Evolutionary conservation across 2,888 invertebrate species (phyloP).

Genomic region (Amiota communis): DNA sequence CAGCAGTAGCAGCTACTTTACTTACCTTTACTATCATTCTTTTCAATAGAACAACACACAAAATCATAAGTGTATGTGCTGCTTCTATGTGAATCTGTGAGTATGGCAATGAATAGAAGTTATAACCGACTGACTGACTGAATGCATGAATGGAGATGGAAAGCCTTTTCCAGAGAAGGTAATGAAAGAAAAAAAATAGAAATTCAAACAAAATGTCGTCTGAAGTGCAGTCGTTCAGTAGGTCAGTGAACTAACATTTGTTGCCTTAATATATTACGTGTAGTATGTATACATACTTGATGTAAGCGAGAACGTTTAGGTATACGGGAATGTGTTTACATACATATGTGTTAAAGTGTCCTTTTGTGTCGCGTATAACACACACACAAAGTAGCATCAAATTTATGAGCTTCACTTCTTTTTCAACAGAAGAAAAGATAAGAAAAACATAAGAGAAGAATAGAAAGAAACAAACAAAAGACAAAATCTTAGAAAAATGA

Average conservation of each 20-base stretch:
- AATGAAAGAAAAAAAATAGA: conserved; percentile 19
- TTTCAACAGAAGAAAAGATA: background rate
- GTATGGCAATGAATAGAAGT: conserved; percentile 37
- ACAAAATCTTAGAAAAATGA: background rate
- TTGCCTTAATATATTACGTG: conserved; percentile 25
- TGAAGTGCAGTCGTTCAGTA: conserved; percentile 45
- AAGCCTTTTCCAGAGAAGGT: background rate
- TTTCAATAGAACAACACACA: background rate
- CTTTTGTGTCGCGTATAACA: too few species aligned
- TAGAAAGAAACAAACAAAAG: too few species aligned
- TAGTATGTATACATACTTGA: background rate
- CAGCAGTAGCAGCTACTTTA: background rate
- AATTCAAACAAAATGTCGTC: conserved; percentile 28
- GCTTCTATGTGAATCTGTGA: background rate
- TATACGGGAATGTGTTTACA: background rate
- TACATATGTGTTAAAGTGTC: background rate
- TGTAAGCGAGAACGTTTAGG: too few species aligned
- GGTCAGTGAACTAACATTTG: conserved; percentile 52
- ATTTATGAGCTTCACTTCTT: background rate
- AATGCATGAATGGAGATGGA: conserved; percentile 21
- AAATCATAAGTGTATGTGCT: background rate
- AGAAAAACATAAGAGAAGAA: too few species aligned
- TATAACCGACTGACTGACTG: conserved; percentile 29
- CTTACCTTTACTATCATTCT: background rate
- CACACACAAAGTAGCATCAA: background rate